Evolutionary conservation across 2,797 vertebrate genomes (phyloP).

Genomic region (Rhinogobio ventralis): DNA sequence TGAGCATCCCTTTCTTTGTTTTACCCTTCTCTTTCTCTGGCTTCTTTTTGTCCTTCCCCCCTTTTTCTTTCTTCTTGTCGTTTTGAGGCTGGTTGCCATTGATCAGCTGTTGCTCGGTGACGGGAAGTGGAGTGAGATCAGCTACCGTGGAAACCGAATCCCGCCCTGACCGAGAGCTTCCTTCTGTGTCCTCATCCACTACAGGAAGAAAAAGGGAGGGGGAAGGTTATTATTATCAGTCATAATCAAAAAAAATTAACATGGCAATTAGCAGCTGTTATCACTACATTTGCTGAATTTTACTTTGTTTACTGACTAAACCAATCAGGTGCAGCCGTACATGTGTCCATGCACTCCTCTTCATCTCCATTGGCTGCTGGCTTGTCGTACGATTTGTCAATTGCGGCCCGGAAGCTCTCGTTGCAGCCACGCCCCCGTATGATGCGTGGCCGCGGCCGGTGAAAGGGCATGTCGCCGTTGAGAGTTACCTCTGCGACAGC

Average conservation of each 20-base stretch:
- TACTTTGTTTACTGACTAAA: neutral
- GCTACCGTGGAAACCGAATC: conserved; percentile 94
- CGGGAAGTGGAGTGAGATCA: conserved; percentile 74
- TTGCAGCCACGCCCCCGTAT: conserved; percentile 93
- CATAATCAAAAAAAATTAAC: neutral
- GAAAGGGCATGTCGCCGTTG: conserved; percentile 86
- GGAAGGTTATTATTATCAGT: neutral
- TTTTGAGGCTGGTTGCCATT: conserved; percentile 76
- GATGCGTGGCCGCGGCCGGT: conserved; percentile 85
- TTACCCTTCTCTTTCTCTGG: conserved; percentile 89
- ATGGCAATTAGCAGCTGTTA: neutral
- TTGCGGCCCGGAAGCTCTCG: conserved; percentile 95
- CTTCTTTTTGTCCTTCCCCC: conserved; percentile 78
- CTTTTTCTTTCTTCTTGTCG: conserved; percentile 83
- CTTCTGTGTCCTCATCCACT: conserved; percentile 91
- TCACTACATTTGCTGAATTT: neutral
- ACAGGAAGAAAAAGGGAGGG: neutral
- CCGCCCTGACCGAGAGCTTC: conserved; percentile 91
- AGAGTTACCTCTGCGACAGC: conserved; percentile 84
- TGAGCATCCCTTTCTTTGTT: conserved; percentile 92
- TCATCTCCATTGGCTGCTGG: conserved; percentile 80
- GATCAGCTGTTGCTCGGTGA: conserved; percentile 72
- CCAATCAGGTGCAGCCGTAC: conserved; percentile 77
- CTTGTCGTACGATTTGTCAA: conserved; percentile 96
- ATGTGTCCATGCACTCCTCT: conserved; percentile 90